Evolutionary conservation across 2,113 vertebrate genomes (phyloP), one percentile per base, ranked within the genome.

Genomic region (Madoqua kirkii): DNA sequence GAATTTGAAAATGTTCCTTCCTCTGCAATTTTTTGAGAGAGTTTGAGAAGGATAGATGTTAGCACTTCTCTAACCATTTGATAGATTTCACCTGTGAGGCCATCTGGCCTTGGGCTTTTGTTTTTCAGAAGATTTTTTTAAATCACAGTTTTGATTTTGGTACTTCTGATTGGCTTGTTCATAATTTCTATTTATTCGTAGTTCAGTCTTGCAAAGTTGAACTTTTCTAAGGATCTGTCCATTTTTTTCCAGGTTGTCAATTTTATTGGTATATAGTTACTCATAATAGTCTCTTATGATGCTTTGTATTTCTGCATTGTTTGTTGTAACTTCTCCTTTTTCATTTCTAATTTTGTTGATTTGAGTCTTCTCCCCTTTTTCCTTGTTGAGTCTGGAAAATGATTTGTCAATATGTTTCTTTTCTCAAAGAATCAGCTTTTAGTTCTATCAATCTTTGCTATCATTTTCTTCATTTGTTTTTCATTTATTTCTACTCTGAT

Each of bases 51-150:
- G 7, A 19, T 67, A 67, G 62, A n/a, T n/a, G 33, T n/a, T 67
- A 67, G 31, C 7, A 2, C 33, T 9, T 67, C 64, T 36, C 16
- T n/a, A 67, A 67, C 16, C 33, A 67, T 67, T 64, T 33, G 60
- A 33, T 64, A 16, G 31, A 15, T 19, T 67, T 67, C 33, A 67
- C 16, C 33, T 67, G 16, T 67, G 33, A 67, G 36, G 33, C 33
- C 33, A 17, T 67, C 33, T n/a, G 64, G 7, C 17, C 64, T 67
- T 17, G 33, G 64, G 33, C 64, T n/a, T n/a, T 67, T n/a, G 7
- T 9, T 10, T 67, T n/a, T 36, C 1, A 0, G 64, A n/a, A 17
- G 33, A 67, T 9, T 67, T 67, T 67, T 31, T n/a, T 67, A 2
- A 19, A 67, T 36, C 64, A 67, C 62, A 67, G 7, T 67, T 67